These are phyloP conservation scores for Drosophila differens DNA, from an alignment of 2,888 invertebrate species.

Conservation along the genomic window DNA sequence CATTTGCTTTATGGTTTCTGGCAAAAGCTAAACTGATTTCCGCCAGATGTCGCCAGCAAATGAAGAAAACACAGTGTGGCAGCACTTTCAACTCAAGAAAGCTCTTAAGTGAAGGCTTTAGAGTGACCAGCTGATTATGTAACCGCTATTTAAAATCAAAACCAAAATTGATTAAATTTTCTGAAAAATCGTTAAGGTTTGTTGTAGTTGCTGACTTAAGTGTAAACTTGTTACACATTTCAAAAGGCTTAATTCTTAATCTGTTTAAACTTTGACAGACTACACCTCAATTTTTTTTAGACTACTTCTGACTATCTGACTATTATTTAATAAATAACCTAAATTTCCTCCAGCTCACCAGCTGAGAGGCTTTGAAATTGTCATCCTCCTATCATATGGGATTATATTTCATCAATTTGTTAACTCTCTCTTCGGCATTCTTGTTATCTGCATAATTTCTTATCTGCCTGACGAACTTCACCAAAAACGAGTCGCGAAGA, in stretches of 20 bases:
- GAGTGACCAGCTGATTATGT: conserved; percentile 12
- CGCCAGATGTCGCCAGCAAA: conserved; percentile 26
- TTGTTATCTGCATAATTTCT: not conserved
- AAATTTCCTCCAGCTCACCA: not conserved
- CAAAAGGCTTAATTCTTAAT: not conserved
- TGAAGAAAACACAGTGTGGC: not conserved
- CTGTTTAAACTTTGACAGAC: not conserved
- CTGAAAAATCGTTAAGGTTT: not conserved
- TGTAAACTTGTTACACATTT: not conserved
- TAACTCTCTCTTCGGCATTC: not conserved
- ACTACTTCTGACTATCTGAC: not conserved
- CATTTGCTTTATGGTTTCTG: accelerated
- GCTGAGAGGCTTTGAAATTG: not conserved
- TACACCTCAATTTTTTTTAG: no score
- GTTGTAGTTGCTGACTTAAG: not conserved
- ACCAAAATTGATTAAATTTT: not conserved
- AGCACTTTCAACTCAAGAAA: not conserved
- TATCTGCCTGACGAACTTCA: not conserved
- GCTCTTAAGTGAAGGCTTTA: conserved; percentile 13
- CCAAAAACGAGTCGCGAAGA: conserved; percentile 1
- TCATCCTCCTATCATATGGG: not conserved
- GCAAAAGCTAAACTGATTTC: not conserved
- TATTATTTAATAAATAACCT: not conserved
- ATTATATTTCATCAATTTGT: not conserved
- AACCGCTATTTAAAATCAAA: conserved; percentile 1